These are phyloP conservation scores for Ormyrus labotus DNA, from an alignment of 2,888 invertebrate species.

Conservation along the genomic window DNA sequence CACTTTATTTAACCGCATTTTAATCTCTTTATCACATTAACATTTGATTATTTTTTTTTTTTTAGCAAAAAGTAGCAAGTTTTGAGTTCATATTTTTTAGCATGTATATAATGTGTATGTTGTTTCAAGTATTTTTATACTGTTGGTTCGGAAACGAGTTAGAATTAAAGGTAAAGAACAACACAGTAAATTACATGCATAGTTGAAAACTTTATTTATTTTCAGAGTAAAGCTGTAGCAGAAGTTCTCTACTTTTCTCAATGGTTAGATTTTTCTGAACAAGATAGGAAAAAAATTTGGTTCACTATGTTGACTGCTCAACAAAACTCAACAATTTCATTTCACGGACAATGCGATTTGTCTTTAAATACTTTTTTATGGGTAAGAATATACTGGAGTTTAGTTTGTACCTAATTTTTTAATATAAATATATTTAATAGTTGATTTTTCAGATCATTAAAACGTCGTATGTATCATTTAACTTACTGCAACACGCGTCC, in stretches of 20 bases:
- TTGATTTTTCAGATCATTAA: slow-evolving; percentile 30
- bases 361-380: slow-evolving; percentile 46
- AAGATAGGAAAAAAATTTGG: slow-evolving; percentile 24
- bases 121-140: slow-evolving; percentile 48
- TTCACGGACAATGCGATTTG: slow-evolving; percentile 47
- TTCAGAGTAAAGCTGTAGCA: slow-evolving; percentile 34
- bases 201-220: neutral
- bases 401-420: neutral
- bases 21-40: neutral
- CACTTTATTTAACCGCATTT: neutral
- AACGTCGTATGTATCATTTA: slow-evolving; percentile 51
- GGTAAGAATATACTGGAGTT: slow-evolving; percentile 10
- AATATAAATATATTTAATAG: neutral
- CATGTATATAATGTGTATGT: slow-evolving; percentile 33
- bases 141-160: slow-evolving; percentile 53
- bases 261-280: slow-evolving; percentile 12
- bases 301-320: slow-evolving; percentile 41
- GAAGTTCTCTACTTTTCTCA: slow-evolving; percentile 42
- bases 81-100: slow-evolving; percentile 37
- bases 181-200: neutral
- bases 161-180: slow-evolving; percentile 27
- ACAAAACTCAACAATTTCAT: slow-evolving; percentile 32
- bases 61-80: slow-evolving; percentile 34
- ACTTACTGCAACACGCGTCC: slow-evolving; percentile 27
- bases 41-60: neutral